A percentile compares a stretch with the other conserved stretches of the same genome.
phyloP scores from a whole-genome alignment of 2,797 vertebrate genomes.

The Sebastes iracundus region DNA sequence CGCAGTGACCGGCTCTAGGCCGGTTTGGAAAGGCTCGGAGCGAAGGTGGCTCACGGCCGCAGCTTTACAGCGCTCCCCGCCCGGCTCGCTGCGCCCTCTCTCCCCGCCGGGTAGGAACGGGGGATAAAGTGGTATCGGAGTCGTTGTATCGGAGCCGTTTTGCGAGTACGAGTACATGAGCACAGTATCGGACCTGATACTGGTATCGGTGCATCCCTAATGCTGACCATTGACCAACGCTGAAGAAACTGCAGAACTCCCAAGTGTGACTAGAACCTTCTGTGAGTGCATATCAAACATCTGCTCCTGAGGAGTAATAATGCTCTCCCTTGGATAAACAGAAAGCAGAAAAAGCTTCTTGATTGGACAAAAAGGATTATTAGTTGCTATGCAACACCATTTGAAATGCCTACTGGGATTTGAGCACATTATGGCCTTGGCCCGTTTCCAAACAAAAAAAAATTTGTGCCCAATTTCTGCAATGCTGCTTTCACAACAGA shows the following conservation, averaged over 20 bases:
- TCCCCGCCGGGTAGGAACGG: too few species aligned
- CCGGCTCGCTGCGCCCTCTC: too few species aligned
- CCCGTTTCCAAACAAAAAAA: slow-evolving; percentile 13
- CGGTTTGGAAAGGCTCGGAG: too few species aligned
- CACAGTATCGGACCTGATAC: too few species aligned
- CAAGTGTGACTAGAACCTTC: neutral
- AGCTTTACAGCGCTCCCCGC: too few species aligned
- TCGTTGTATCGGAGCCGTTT: too few species aligned
- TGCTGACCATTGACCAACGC: neutral
- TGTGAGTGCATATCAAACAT: neutral
- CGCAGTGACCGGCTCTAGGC: too few species aligned
- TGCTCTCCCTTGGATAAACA: neutral
- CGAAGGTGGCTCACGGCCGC: too few species aligned
- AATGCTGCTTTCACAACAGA: neutral
- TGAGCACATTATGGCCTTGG: slow-evolving; percentile 25
- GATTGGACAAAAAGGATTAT: slow-evolving; percentile 27
- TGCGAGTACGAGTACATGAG: too few species aligned
- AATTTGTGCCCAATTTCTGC: slow-evolving; percentile 20
- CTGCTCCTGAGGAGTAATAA: neutral
- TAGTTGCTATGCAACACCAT: slow-evolving; percentile 41
- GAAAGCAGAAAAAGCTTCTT: neutral
- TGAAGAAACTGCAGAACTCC: neutral
- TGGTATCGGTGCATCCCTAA: too few species aligned
- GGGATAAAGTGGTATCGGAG: too few species aligned
- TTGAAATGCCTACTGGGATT: slow-evolving; percentile 11